Base-by-base conservation (phyloP, 1,140 invertebrate genomes). In the Neotoxoptera formosana region DNA sequence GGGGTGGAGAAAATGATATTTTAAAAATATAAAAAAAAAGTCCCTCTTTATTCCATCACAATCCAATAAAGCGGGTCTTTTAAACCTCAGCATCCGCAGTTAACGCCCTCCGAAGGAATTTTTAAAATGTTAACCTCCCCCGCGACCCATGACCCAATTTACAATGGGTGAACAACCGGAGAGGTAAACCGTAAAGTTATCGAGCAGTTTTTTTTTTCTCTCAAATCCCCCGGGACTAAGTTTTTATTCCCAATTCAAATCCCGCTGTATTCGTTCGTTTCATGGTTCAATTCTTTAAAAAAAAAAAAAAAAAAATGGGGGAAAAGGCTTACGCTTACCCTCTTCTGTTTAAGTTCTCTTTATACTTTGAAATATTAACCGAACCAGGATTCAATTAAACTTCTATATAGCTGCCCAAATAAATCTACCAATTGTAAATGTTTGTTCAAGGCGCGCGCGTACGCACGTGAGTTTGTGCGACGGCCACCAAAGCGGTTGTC, bases 161-260 rank as follows among this genome's bases (percentile, higher is more conserved):
- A 93, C 91, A 93, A 93, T 56, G 91, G 51, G 76, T 81, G 76
- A 93, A 84, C 81, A 93, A 84, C 91, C 91, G 81, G 48, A 93
- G 91, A 93, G 91, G 91, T 93, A 93, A 92, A 93, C 91, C 91
- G 91, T 34, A 93, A 93, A 93, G 91, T 93, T 93, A 93, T 93
- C 81, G 91, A 86, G 51, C 81, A 53, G 48, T 86, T 86, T 93
- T 86, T 93, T 48, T 48, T 91, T 93, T 45, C 36, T 84, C 86
- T 36, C 81, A 93, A 93, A 30, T 25, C 91, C 91, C 91, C 34
- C 3, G 34, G 30, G 91, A 45, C 91, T 45, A n/a, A 53, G 91
- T 93, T 93, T 93, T 93, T 93, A 93, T 93, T 93, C 91, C 76
- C 91, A 53, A 93, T 93, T 93, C 91, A 93, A 93, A 93, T 93